phyloP scores from a whole-genome alignment of 2,888 invertebrate species.

The Eugnorisma glareosa region DNA sequence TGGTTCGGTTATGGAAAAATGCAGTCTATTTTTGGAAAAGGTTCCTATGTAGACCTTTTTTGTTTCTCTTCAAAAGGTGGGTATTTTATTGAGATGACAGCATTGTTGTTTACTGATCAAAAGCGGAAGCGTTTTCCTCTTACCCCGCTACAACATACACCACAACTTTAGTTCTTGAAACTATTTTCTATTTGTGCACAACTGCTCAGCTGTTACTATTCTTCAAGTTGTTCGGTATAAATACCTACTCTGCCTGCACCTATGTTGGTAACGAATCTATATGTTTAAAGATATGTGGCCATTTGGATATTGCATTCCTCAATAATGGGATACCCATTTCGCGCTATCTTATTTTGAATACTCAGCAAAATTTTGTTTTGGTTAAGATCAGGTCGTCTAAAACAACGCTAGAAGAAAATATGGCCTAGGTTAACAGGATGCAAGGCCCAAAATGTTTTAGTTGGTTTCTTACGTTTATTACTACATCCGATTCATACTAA shows the following conservation, averaged over 20 bases:
- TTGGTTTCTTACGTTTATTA: neutral
- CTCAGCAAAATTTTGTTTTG: neutral
- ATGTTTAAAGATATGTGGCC: conserved; percentile 29
- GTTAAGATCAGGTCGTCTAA: neutral
- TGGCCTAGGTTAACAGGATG: neutral
- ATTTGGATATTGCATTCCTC: conserved; percentile 31
- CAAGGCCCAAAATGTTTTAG: neutral
- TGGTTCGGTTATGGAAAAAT: neutral
- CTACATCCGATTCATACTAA: neutral
- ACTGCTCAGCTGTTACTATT: conserved; percentile 87
- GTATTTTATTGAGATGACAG: neutral
- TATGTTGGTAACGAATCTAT: conserved; percentile 47
- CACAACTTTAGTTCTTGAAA: conserved; percentile 86
- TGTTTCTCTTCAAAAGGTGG: neutral
- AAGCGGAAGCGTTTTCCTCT: conserved; percentile 19
- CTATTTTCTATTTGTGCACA: conserved; percentile 89
- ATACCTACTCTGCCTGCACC: conserved; percentile 71
- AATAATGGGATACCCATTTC: neutral
- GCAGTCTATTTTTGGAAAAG: too few species aligned
- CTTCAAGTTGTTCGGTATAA: conserved; percentile 84
- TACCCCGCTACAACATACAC: conserved; percentile 71
- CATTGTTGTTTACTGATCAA: neutral
- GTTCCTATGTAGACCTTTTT: neutral
- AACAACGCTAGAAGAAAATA: neutral
- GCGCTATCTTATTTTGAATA: neutral